phyloP scores from a whole-genome alignment of 2,113 vertebrate species.

The Pagrus major region DNA sequence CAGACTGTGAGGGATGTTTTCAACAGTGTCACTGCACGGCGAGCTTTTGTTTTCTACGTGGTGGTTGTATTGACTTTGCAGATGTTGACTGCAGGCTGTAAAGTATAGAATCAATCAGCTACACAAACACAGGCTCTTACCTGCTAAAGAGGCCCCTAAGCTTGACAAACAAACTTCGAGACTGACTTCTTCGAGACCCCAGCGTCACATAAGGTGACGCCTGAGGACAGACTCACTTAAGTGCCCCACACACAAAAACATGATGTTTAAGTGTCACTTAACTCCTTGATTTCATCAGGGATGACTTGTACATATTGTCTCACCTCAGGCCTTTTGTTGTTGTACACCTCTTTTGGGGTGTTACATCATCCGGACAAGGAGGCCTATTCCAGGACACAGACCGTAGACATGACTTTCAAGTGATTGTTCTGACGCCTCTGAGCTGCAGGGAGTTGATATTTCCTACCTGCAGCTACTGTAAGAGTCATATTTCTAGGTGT shows the following conservation, averaged over 20 bases:
- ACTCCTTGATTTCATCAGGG: conserved; percentile 51
- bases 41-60: conserved; percentile 55
- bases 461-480: conserved; percentile 74
- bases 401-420: conserved; percentile 54
- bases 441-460: conserved; percentile 75
- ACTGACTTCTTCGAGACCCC: conserved; percentile 9
- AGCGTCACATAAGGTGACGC: background rate
- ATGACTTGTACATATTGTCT: conserved; percentile 1
- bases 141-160: conserved; percentile 41
- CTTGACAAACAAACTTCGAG: conserved; percentile 65
- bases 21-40: conserved; percentile 10
- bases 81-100: conserved; percentile 54
- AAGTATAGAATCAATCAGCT: conserved; percentile 66
- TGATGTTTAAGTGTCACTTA: conserved; percentile 5
- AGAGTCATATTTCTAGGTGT: conserved; percentile 64
- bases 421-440: conserved; percentile 71
- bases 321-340: conserved; percentile 48
- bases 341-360: conserved; percentile 41
- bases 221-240: conserved; percentile 14
- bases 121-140: conserved; percentile 62
- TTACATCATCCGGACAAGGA: conserved; percentile 61
- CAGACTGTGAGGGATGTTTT: conserved; percentile 28
- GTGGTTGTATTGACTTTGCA: conserved; percentile 55
- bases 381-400: conserved; percentile 60
- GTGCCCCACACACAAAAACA: conserved; percentile 19